These are phyloP conservation scores for Epirrita christyi DNA, from an alignment of 2,888 invertebrate species.

Conservation along the genomic window DNA sequence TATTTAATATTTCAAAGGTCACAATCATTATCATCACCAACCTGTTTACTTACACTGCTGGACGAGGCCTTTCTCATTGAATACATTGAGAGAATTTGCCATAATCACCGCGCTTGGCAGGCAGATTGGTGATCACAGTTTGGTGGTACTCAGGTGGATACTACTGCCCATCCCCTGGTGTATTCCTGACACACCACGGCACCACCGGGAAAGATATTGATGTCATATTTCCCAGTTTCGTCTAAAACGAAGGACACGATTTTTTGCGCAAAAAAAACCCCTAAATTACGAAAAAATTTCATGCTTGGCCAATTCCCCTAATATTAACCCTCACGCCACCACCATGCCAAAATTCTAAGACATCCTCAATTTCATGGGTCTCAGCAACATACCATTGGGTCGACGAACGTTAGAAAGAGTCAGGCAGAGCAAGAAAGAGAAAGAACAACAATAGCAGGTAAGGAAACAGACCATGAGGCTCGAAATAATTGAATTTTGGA, in stretches of 20 bases:
- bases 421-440: constrained; percentile 36
- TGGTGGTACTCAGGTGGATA: too few relatives aligned
- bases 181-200: too few relatives aligned
- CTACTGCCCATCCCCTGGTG: too few relatives aligned
- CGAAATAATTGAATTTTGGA: constrained; percentile 38
- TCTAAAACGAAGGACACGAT: background rate
- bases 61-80: too few relatives aligned
- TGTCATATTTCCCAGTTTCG: background rate
- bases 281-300: constrained; percentile 11
- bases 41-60: too few relatives aligned
- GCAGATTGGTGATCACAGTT: too few relatives aligned
- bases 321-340: constrained; percentile 25
- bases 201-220: too few relatives aligned
- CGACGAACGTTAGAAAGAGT: constrained; percentile 42
- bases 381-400: constrained; percentile 31
- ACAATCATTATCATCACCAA: too few relatives aligned
- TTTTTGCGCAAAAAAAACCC: constrained; percentile 4
- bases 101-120: too few relatives aligned
- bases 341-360: constrained; percentile 14
- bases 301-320: constrained; percentile 9
- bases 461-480: constrained; percentile 42
- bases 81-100: too few relatives aligned
- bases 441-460: constrained; percentile 66
- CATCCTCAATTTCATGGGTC: constrained; percentile 23
- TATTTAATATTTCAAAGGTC: too few relatives aligned